phyloP scores from a whole-genome alignment of 2,113 vertebrate genomes.

The Ahaetulla prasina region DNA sequence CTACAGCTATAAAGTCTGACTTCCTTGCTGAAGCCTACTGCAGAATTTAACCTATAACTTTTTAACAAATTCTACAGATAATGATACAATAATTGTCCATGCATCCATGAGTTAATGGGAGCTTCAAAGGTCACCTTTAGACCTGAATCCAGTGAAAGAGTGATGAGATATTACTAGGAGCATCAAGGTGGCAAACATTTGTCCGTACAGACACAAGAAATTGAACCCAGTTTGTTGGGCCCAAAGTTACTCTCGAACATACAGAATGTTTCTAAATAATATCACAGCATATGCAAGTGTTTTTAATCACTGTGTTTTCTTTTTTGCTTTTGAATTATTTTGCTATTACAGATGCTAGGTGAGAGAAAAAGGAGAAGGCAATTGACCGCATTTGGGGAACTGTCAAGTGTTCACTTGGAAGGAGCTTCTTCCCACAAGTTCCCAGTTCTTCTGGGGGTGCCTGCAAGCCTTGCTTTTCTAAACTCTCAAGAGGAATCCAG shows the following conservation, averaged over 20 bases:
- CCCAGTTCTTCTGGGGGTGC: background rate
- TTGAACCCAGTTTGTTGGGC: background rate
- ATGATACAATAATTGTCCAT: background rate
- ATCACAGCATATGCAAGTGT: background rate
- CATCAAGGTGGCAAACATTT: background rate
- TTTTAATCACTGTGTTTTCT: background rate
- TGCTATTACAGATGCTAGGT: background rate
- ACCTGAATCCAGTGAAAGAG: background rate
- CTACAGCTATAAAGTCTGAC: background rate
- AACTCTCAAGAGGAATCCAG: background rate
- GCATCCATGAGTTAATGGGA: background rate
- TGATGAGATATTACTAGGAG: background rate
- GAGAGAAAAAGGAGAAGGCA: background rate
- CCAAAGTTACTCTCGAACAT: background rate
- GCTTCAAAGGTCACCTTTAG: background rate
- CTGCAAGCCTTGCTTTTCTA: background rate
- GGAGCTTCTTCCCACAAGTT: background rate
- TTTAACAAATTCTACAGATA: background rate
- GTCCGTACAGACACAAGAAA: background rate
- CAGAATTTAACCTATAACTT: background rate
- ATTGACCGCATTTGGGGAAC: background rate
- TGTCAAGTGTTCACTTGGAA: background rate
- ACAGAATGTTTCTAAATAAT: background rate
- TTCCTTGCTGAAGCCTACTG: background rate
- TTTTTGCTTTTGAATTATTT: background rate